Evolutionary conservation across 2,113 vertebrate genomes (phyloP).

Genomic region (Cheilinus undulatus): DNA sequence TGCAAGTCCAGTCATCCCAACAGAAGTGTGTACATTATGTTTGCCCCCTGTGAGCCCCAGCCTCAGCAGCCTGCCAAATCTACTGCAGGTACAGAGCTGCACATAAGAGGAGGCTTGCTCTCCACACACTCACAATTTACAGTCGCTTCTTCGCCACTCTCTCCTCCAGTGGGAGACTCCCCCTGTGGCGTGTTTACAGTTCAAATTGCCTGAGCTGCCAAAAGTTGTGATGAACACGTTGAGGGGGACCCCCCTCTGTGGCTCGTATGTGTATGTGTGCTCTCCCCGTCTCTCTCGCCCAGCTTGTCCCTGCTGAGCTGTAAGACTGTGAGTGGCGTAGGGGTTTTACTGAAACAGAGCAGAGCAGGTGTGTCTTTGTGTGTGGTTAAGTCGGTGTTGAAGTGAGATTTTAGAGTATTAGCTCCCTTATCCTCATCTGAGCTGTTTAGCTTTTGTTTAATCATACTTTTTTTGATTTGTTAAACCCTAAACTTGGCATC

Average conservation of each 20-base stretch:
- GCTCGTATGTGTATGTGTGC: not conserved
- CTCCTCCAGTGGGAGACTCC: constrained; percentile 38
- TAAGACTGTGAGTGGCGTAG: not conserved
- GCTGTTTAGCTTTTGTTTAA: constrained; percentile 8
- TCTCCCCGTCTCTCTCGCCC: no score
- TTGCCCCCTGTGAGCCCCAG: not conserved
- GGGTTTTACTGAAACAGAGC: constrained; percentile 10
- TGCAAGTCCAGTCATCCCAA: not conserved
- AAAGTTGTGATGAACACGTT: constrained; percentile 69
- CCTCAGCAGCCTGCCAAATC: not conserved
- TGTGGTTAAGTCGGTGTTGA: not conserved
- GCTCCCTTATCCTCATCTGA: constrained; percentile 1
- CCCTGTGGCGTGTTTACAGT: constrained; percentile 69
- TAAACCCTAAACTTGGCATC: constrained; percentile 5
- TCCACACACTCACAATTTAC: constrained; percentile 11
- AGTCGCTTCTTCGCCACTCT: constrained; percentile 33
- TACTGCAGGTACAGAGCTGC: not conserved
- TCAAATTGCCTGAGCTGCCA: constrained; percentile 68
- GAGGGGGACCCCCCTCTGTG: constrained; percentile 29
- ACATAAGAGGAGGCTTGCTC: constrained; percentile 2
- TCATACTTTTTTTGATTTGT: not conserved
- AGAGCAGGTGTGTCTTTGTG: not conserved
- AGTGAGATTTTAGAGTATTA: not conserved
- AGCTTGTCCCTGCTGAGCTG: constrained; percentile 14
- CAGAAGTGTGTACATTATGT: not conserved